Evolutionary conservation across 2,797 vertebrate species (phyloP), one percentile per base, ranked within the genome.

Genomic region (Parambassis ranga): DNA sequence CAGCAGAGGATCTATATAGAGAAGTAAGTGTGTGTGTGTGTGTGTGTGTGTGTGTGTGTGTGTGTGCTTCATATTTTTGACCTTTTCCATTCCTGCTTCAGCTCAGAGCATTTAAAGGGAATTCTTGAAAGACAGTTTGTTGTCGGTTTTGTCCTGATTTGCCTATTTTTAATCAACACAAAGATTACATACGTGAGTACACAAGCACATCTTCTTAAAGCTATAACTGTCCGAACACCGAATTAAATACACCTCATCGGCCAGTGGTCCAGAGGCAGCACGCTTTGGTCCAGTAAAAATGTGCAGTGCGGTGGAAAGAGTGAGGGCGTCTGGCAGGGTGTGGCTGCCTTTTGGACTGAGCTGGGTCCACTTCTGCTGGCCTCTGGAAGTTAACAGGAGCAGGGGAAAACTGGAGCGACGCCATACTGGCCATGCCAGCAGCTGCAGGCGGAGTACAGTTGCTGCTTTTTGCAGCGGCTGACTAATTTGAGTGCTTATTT

Each of bases 241-340:
- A 15, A 27, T 24, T 3, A 15, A 46, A 22, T 14, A 15, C 24
- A 53, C 13, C 11, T n/a, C n/a, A n/a, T n/a, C n/a, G 52, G 50
- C 60, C 64, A 72, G 42, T 36, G 38, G 28, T 50, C 33, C 39
- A n/a, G 16, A 28, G 24, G 38, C 31, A 14, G 43, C 6, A 3
- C 43, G 35, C 50, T 63, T 23, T 18, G 53, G 50, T 70, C 38
- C 55, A 42, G 57, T n/a, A n/a, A 47, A 57, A 50, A 16, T 0
- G 16, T 15, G n/a, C n/a, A 15, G 64, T 16, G 35, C 36, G 48
- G 75, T 86, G 87, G 87, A 90, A 87, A 89, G 69, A 75, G 32
- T 83, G 79, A 84, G 70, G 10, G 49, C 32, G 60, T 68, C 41
- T 30, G 24, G 37, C 62, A 62, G 86, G 88, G 88, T 79, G 86